A percentile compares a stretch with the other conserved stretches of the same genome.
These are phyloP conservation scores for Trichopria drosophilae DNA, from an alignment of 2,888 invertebrate species.

Conservation along the genomic window DNA sequence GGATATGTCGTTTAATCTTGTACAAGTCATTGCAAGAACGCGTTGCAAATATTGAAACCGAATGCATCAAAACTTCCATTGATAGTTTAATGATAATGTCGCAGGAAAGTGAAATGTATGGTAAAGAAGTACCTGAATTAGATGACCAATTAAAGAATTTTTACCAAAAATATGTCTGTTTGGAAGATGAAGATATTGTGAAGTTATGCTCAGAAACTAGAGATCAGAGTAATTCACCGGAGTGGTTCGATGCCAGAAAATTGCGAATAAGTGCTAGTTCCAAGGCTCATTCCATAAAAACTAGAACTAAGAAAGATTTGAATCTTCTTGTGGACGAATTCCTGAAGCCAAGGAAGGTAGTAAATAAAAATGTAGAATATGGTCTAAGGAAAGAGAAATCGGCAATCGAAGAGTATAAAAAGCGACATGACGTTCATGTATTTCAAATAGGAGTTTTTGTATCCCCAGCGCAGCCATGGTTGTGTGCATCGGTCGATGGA, in stretches of 20 bases:
- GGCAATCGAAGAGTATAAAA: conserved; percentile 17
- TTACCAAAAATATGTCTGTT: conserved; percentile 18
- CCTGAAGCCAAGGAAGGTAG: conserved; percentile 6
- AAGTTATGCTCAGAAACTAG: conserved; percentile 14
- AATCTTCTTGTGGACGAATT: conserved; percentile 12
- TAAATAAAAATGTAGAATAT: conserved; percentile 14
- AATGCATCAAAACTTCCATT: too few species aligned
- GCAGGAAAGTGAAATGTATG: too few species aligned
- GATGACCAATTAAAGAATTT: conserved; percentile 9
- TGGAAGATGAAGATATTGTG: conserved; percentile 15
- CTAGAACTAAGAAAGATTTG: background rate
- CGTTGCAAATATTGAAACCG: too few species aligned
- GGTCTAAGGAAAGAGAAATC: conserved; percentile 22
- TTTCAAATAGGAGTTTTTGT: conserved; percentile 24
- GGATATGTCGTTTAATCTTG: too few species aligned
- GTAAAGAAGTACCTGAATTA: too few species aligned
- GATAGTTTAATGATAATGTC: too few species aligned
- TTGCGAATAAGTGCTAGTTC: conserved; percentile 20
- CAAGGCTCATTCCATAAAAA: conserved; percentile 28
- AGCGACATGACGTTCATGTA: conserved; percentile 13
- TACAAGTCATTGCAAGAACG: too few species aligned
- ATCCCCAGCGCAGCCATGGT: conserved; percentile 27
- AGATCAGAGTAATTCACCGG: conserved; percentile 16
- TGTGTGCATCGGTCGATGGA: conserved; percentile 30
- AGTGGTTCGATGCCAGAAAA: conserved; percentile 19